Evolutionary conservation across 2,113 vertebrate species (phyloP), one percentile per base, ranked within the genome.

Genomic region (Vulpes ferrilata): DNA sequence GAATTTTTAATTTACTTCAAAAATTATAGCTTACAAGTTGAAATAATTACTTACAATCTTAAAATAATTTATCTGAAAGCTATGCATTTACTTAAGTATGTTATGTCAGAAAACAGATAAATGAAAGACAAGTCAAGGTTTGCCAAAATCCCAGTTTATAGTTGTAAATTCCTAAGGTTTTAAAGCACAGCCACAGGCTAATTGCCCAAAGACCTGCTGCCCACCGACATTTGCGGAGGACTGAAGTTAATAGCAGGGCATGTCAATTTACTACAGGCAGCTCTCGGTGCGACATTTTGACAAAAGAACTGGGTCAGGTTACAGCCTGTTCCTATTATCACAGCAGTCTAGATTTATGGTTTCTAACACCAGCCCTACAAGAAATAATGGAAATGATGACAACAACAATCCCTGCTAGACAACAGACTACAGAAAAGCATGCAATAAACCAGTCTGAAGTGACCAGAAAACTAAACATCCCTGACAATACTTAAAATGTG

Each of bases 251-350:
- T 95, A 90, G 96, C 93, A 93, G 73, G 96, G 89, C 93, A 96
- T 95, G 93, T 92, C 97, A 96, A 84, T 98, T 97, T 96, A 98
- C 96, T 93, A 92, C 62, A 95, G 95, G 88, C 88, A 97, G 91
- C 89, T 97, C 82, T 95, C 22, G 43, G 91, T 95, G 60, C 0
- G 5, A 85, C 92, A 97, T 85, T 96, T 92, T 97, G 92, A 98
- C 96, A 97, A 98, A 98, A 91, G 95, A 95, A 97, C 64, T 95
- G 90, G 97, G 96, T 97, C 96, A 97, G 90, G 96, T 98, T 98
- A 98, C 96, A 97, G 93, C 62, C 96, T 96, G 53, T 94, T 94
- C 83, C 90, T 97, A 96, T 96, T 98, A 98, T 93, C 96, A 96
- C 67, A 25, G 55, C 53, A 95, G 73, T 93, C 88, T 93, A 95